phyloP scores from a whole-genome alignment of 2,797 vertebrate genomes.

The Gambusia yucatana region DNA sequence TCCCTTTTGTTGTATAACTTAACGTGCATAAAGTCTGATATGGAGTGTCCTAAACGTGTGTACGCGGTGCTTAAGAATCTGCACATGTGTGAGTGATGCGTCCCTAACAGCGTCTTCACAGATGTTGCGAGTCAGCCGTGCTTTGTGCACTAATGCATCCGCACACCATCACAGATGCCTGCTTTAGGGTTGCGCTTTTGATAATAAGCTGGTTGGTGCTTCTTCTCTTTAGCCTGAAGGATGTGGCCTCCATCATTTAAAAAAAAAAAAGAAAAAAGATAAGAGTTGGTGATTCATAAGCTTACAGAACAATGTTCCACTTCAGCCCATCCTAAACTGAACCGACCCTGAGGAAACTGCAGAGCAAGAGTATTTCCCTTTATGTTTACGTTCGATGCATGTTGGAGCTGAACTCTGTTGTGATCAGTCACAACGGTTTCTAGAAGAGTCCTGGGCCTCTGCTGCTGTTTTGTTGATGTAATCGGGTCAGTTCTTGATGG shows the following conservation, averaged over 20 bases:
- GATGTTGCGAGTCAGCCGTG: background rate
- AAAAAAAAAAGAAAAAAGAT: background rate
- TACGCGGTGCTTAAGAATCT: background rate
- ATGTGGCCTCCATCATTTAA: constrained; percentile 1
- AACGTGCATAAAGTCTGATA: background rate
- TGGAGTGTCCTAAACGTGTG: background rate
- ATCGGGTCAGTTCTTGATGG: background rate
- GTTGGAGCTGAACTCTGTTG: background rate
- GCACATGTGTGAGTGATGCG: background rate
- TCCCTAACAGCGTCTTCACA: background rate
- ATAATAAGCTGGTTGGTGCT: background rate
- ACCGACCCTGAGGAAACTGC: background rate
- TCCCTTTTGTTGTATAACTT: too few species aligned
- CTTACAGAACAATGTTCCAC: background rate
- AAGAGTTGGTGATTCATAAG: background rate
- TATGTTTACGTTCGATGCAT: background rate
- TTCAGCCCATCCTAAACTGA: constrained; percentile 1
- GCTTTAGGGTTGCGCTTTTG: constrained; percentile 8
- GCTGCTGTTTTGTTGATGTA: background rate
- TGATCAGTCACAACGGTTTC: background rate
- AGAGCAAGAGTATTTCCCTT: background rate
- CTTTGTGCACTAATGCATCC: constrained; percentile 6
- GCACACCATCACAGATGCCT: background rate
- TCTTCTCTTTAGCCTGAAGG: constrained; percentile 1
- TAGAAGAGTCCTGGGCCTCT: background rate